Evolutionary conservation across 2,888 invertebrate species (phyloP).

Genomic region (Stenchaetothrips biformis): DNA sequence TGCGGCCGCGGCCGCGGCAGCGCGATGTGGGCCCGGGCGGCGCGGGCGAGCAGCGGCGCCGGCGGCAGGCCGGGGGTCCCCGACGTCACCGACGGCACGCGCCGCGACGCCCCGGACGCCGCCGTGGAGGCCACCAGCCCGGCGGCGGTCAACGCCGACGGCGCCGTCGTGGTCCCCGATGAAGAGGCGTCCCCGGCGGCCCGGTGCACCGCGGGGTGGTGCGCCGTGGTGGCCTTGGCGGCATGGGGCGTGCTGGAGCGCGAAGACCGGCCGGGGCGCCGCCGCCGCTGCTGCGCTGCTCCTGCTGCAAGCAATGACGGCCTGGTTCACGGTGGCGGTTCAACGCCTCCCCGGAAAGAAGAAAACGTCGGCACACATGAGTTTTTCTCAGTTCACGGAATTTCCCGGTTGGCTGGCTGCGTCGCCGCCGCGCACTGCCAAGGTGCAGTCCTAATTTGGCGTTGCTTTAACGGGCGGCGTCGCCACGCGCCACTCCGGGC

Average conservation of each 20-base stretch:
- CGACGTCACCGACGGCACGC: not conserved
- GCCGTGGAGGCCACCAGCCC: not conserved
- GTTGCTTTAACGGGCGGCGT: too few relatives aligned
- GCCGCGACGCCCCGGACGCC: not conserved
- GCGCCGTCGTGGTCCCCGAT: constrained; percentile 10
- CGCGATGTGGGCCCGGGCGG: constrained; percentile 7
- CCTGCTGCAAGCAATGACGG: not conserved
- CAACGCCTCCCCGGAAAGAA: too few relatives aligned
- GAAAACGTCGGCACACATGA: too few relatives aligned
- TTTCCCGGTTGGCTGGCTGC: too few relatives aligned
- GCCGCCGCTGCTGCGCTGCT: not conserved
- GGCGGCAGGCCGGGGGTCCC: not conserved
- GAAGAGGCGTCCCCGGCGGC: not conserved
- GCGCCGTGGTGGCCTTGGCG: not conserved
- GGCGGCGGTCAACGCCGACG: not conserved
- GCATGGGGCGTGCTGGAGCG: not conserved
- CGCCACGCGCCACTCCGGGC: too few relatives aligned
- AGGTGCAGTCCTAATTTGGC: too few relatives aligned
- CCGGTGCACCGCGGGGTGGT: not conserved
- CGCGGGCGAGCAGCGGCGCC: constrained; percentile 3
- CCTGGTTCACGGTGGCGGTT: too few relatives aligned
- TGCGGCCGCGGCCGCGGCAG: constrained; percentile 1
- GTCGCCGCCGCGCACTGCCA: too few relatives aligned
- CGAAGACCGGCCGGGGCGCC: not conserved
- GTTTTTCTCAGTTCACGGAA: too few relatives aligned